phyloP scores from a whole-genome alignment of 1,140 invertebrate species.

The Mya arenaria region DNA sequence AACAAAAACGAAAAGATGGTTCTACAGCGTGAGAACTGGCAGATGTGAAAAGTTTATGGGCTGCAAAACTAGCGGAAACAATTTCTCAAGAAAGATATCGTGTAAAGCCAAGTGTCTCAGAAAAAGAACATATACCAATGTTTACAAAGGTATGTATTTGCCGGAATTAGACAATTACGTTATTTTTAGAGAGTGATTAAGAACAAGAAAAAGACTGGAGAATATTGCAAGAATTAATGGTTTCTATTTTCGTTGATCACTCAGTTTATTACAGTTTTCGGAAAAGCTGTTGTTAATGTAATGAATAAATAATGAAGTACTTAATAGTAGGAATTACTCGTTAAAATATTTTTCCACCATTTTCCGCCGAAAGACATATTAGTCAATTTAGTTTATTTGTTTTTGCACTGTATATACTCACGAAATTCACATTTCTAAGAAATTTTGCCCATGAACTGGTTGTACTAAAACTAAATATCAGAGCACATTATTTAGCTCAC shows the following conservation, averaged over 20 bases:
- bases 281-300: too few species aligned
- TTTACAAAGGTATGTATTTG: neutral
- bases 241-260: neutral
- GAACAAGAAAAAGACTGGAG: neutral
- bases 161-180: neutral
- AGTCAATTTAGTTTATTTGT: too few species aligned
- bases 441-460: too few species aligned
- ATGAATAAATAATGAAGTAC: too few species aligned
- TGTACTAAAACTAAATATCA: too few species aligned
- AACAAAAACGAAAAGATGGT: conserved; percentile 57
- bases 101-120: neutral
- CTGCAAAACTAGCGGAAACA: neutral
- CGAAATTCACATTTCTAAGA: too few species aligned
- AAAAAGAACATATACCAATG: neutral
- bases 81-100: neutral
- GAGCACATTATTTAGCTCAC: too few species aligned
- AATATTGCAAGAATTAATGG: neutral
- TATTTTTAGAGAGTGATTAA: neutral
- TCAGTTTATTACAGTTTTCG: too few species aligned
- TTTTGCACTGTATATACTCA: too few species aligned
- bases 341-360: too few species aligned
- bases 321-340: too few species aligned
- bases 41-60: neutral
- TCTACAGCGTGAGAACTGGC: conserved; percentile 54
- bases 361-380: too few species aligned